phyloP scores from a whole-genome alignment of 2,113 vertebrate genomes.

The Ivindomyrus marchei region DNA sequence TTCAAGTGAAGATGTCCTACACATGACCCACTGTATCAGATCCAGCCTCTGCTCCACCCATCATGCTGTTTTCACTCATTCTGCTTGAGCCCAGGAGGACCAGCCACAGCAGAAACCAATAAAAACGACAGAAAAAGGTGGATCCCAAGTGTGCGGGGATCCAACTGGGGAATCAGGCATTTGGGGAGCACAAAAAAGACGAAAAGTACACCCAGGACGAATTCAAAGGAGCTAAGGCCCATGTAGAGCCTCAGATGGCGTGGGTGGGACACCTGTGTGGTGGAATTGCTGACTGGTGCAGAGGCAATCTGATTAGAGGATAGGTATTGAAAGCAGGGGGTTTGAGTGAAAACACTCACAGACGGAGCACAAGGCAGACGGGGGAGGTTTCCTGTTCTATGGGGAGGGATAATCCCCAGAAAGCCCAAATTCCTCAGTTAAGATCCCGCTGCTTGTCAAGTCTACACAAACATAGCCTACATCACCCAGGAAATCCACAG shows the following conservation, averaged over 20 bases:
- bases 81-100: neutral
- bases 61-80: neutral
- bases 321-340: neutral
- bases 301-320: constrained; percentile 17
- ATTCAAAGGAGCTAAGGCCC: neutral
- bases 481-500: neutral
- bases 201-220: neutral
- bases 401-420: constrained; percentile 15
- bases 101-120: neutral
- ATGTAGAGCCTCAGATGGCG: neutral
- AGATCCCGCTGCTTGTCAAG: neutral
- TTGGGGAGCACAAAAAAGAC: neutral
- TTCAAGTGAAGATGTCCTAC: neutral
- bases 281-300: neutral
- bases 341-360: neutral
- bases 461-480: neutral
- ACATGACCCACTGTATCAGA: neutral
- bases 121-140: neutral
- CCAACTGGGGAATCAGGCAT: neutral
- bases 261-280: neutral
- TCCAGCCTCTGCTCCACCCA: neutral
- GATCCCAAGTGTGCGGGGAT: neutral
- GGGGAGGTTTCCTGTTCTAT: neutral
- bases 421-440: neutral
- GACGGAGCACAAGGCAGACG: neutral